A percentile compares a stretch with the other conserved stretches of the same genome.
Evolutionary conservation across 2,113 vertebrate species (phyloP).

Genomic region (Propithecus coquereli): DNA sequence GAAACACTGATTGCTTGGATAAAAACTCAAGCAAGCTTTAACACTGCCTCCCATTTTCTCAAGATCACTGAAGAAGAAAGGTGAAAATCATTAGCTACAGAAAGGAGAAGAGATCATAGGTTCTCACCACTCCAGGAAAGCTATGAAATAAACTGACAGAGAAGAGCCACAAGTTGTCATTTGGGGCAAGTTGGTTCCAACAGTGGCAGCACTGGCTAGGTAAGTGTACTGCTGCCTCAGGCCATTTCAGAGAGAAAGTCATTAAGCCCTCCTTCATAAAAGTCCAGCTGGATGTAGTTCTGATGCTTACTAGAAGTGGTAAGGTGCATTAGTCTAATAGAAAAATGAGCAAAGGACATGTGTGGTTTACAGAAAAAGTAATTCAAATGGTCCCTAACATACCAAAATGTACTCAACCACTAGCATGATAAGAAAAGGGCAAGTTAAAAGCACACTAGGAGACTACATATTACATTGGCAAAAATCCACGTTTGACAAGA

Average conservation of each 20-base stretch:
- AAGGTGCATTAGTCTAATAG: background rate
- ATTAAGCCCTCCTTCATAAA: background rate
- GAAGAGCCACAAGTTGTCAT: background rate
- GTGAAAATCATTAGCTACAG: background rate
- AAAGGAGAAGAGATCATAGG: background rate
- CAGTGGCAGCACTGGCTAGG: background rate
- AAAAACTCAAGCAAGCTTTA: background rate
- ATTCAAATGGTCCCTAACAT: background rate
- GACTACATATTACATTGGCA: background rate
- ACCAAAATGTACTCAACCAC: background rate
- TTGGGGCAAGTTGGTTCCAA: background rate
- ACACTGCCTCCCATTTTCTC: background rate
- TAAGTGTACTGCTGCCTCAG: background rate
- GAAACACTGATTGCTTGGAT: background rate
- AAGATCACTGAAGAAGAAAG: background rate
- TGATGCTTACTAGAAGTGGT: background rate
- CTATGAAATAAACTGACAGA: background rate
- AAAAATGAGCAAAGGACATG: background rate
- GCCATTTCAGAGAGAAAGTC: background rate
- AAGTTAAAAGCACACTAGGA: background rate
- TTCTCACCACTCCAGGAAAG: background rate
- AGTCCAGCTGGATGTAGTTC: background rate
- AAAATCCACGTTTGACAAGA: background rate
- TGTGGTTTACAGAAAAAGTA: background rate
- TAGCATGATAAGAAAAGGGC: background rate